These are phyloP conservation scores for Lordiphosa mommai DNA, from an alignment of 1,140 invertebrate genomes.

Conservation along the genomic window DNA sequence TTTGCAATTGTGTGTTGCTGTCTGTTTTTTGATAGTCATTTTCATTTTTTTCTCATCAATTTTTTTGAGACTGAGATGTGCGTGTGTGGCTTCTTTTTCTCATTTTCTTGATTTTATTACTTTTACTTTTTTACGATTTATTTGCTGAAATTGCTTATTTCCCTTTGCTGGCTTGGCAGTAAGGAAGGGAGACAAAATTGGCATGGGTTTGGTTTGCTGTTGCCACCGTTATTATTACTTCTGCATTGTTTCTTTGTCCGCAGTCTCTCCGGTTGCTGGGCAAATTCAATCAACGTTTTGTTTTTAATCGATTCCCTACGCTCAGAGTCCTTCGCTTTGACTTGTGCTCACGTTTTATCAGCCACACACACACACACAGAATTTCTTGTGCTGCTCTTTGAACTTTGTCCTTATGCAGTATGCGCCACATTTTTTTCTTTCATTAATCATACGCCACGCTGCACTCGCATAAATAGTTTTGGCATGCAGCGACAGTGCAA, in stretches of 20 bases:
- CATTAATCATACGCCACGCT: constrained; percentile 75
- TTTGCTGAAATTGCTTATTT: constrained; percentile 77
- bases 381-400: constrained; percentile 16
- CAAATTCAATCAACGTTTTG: constrained; percentile 66
- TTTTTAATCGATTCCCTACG: constrained; percentile 64
- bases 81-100: constrained; percentile 62
- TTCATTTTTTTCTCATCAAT: constrained; percentile 42
- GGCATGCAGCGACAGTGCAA: constrained; percentile 54
- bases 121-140: constrained; percentile 78
- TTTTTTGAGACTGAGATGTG: constrained; percentile 13
- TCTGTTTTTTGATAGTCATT: constrained; percentile 56
- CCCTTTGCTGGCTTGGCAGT: constrained; percentile 36
- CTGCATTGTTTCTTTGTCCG: constrained; percentile 47
- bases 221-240: constrained; percentile 16
- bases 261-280: constrained; percentile 28
- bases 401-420: constrained; percentile 14
- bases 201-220: constrained; percentile 25
- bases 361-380: constrained; percentile 10
- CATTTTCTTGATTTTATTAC: constrained; percentile 77
- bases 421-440: constrained; percentile 34
- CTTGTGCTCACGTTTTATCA: constrained; percentile 28
- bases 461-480: constrained; percentile 50
- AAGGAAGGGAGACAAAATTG: constrained; percentile 33
- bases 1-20: constrained; percentile 43
- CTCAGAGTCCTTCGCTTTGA: constrained; percentile 23